These are phyloP conservation scores for Galaxias olidus DNA, from an alignment of 2,797 vertebrate species.

Conservation along the genomic window DNA sequence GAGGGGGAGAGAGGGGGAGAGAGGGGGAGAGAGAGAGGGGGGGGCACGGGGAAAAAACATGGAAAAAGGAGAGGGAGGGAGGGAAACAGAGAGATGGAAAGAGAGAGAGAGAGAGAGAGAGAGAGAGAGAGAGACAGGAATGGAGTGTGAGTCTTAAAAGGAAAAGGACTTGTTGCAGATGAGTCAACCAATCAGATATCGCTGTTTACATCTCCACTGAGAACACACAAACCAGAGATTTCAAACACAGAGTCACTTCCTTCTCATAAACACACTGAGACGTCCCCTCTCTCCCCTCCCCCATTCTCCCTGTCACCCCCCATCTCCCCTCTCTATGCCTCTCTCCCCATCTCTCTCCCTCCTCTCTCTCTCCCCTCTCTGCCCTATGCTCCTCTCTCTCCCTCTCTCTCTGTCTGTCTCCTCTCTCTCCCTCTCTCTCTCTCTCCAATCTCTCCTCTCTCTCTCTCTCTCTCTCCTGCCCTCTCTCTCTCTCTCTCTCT, in stretches of 20 bases:
- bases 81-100: not conserved
- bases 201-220: too few relatives aligned
- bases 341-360: not conserved
- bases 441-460: not conserved
- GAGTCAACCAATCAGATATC: too few relatives aligned
- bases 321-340: not conserved
- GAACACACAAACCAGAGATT: too few relatives aligned
- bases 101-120: conserved; percentile 2
- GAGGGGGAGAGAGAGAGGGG: not conserved
- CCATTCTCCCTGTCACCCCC: not conserved
- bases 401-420: not conserved
- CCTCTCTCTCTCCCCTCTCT: not conserved
- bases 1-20: conserved; percentile 3
- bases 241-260: too few relatives aligned
- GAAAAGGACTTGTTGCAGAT: not conserved
- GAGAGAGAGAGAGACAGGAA: not conserved
- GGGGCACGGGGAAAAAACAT: not conserved
- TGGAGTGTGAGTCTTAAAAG: not conserved
- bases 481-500: not conserved
- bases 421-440: not conserved
- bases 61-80: not conserved
- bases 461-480: not conserved
- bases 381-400: not conserved
- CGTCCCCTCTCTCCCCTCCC: too few relatives aligned
- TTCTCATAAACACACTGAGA: too few relatives aligned